Conservation (phyloP, 2,888 invertebrate species). For the Drosophila monieri region DNA sequence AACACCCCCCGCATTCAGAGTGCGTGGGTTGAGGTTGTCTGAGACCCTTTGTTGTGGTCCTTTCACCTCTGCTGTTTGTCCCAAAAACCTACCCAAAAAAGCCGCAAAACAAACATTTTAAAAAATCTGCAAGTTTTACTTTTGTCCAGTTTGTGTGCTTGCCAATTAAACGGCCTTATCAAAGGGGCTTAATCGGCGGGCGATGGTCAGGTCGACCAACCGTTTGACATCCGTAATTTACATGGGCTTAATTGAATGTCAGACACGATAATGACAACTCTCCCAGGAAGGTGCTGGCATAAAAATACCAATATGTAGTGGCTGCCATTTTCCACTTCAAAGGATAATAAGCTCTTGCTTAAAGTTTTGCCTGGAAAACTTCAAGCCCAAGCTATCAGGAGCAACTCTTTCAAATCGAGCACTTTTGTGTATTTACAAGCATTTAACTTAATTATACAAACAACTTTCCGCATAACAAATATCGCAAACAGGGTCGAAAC, state of each 20-base stretch:
- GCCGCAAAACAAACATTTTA: conserved; percentile 64
- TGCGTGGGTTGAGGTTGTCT: not conserved
- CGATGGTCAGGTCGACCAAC: not conserved
- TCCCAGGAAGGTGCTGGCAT: not conserved
- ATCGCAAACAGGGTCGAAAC: conserved; percentile 9
- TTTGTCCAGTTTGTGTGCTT: conserved; percentile 33
- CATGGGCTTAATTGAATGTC: conserved; percentile 36
- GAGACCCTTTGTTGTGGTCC: conserved; percentile 60
- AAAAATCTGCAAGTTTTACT: conserved; percentile 40
- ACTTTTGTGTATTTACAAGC: conserved; percentile 44
- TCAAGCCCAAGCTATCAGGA: conserved; percentile 6
- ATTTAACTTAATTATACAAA: conserved; percentile 41
- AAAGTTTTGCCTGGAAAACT: not conserved
- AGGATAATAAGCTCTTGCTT: not conserved
- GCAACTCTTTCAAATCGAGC: conserved; percentile 38
- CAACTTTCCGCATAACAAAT: conserved; percentile 30
- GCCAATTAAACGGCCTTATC: conserved; percentile 39
- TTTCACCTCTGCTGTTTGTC: conserved; percentile 19
- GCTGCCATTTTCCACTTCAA: not conserved
- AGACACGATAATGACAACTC: conserved; percentile 28
- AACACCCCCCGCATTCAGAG: conserved; percentile 2
- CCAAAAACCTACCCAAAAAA: conserved; percentile 28
- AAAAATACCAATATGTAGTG: not conserved
- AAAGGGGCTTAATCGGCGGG: conserved; percentile 29
- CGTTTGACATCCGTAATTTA: conserved; percentile 34